These are phyloP conservation scores for Cataglyphis cursor DNA, from an alignment of 2,888 invertebrate genomes.

Conservation along the genomic window DNA sequence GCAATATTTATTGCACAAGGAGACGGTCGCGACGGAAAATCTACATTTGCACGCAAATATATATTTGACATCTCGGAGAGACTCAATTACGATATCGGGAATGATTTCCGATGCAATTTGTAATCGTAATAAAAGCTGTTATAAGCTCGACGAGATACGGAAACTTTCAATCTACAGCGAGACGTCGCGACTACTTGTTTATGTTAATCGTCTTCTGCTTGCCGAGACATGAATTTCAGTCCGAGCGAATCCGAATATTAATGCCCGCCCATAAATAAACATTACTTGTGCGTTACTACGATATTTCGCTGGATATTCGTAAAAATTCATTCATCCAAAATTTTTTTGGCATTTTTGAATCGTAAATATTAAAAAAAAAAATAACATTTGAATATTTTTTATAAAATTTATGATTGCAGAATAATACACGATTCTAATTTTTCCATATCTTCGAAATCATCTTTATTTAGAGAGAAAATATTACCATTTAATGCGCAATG, in stretches of 20 bases:
- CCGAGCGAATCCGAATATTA: background rate
- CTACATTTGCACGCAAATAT: background rate
- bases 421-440: background rate
- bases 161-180: background rate
- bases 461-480: background rate
- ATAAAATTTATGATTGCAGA: background rate
- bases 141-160: background rate
- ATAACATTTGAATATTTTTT: background rate
- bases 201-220: slow-evolving; percentile 7
- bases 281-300: background rate
- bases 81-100: slow-evolving; percentile 16
- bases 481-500: background rate
- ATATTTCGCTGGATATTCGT: background rate
- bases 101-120: slow-evolving; percentile 9
- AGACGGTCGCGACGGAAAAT: background rate
- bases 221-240: background rate
- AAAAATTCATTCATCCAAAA: background rate
- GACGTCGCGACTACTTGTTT: background rate
- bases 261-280: background rate
- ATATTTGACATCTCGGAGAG: background rate
- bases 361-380: too few relatives aligned
- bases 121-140: slow-evolving; percentile 12
- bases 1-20: background rate
- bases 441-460: background rate
- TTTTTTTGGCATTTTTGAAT: background rate